phyloP scores from a whole-genome alignment of 2,797 vertebrate species.

The Botia kubotai region DNA sequence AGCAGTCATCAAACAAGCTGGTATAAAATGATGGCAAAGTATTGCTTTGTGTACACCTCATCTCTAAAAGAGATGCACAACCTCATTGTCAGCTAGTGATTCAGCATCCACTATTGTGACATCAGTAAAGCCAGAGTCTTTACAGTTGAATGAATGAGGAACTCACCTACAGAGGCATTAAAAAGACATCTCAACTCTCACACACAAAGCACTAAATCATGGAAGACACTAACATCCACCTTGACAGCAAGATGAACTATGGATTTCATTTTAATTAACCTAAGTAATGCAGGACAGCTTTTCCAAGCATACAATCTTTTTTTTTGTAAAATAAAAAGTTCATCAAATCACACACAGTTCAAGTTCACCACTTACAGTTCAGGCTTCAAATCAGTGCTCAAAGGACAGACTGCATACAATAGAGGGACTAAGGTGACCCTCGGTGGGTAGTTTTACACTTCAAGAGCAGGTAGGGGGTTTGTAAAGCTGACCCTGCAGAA shows the following conservation, averaged over 20 bases:
- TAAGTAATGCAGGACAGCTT: not conserved
- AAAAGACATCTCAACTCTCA: not conserved
- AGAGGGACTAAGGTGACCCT: slow-evolving; percentile 48
- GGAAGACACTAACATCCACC: not conserved
- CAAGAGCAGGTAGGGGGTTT: slow-evolving; percentile 30
- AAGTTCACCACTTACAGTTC: not conserved
- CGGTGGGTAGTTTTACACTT: slow-evolving; percentile 29
- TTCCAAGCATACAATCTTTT: not conserved
- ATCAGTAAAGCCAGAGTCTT: not conserved
- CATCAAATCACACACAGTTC: not conserved
- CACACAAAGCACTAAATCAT: slow-evolving; percentile 5
- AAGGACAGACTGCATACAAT: slow-evolving; percentile 29
- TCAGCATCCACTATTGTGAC: slow-evolving; percentile 7
- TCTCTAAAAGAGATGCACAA: not conserved
- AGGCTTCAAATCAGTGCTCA: slow-evolving; percentile 31
- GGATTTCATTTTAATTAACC: not conserved
- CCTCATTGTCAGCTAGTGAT: slow-evolving; percentile 6
- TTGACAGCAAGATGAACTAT: not conserved
- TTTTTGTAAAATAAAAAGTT: not conserved
- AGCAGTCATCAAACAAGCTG: slow-evolving; percentile 54
- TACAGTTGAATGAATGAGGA: slow-evolving; percentile 8
- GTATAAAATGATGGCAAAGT: slow-evolving; percentile 42
- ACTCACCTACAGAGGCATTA: not conserved
- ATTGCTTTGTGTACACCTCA: slow-evolving; percentile 29
- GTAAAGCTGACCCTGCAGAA: not conserved